Evolutionary conservation across 2,888 invertebrate genomes (phyloP).

Genomic region (Tipula unca): DNA sequence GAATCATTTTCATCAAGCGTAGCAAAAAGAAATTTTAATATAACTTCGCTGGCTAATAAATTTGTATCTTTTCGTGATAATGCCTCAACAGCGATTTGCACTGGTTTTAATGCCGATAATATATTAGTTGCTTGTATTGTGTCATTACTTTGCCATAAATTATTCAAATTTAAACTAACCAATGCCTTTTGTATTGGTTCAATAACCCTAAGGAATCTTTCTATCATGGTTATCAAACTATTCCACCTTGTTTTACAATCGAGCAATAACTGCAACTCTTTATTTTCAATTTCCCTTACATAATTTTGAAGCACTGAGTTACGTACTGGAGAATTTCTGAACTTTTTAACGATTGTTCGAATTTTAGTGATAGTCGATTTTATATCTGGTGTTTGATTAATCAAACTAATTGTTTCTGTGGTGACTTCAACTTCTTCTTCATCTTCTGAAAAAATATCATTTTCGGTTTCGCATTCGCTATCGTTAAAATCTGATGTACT

Average conservation of each 20-base stretch:
- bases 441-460: not conserved
- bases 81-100: conserved; percentile 17
- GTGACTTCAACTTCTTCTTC: not conserved
- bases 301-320: not conserved
- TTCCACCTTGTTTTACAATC: conserved; percentile 16
- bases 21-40: conserved; percentile 20
- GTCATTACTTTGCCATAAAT: not conserved
- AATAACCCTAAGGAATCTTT: conserved; percentile 9
- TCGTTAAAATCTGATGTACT: not conserved
- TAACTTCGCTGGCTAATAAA: conserved; percentile 14
- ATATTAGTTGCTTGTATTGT: not conserved
- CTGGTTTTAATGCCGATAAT: not conserved
- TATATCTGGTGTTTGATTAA: not conserved
- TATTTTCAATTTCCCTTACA: not conserved
- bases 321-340: not conserved
- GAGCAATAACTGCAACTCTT: not conserved
- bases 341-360: not conserved
- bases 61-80: not conserved
- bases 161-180: not conserved
- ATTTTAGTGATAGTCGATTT: not conserved
- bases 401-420: not conserved
- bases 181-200: conserved; percentile 18
- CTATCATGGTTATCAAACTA: conserved; percentile 17
- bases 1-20: not conserved
- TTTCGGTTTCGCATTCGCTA: too few species aligned